Conservation (phyloP, 2,888 invertebrate species). For the Andrena haemorrhoa region DNA sequence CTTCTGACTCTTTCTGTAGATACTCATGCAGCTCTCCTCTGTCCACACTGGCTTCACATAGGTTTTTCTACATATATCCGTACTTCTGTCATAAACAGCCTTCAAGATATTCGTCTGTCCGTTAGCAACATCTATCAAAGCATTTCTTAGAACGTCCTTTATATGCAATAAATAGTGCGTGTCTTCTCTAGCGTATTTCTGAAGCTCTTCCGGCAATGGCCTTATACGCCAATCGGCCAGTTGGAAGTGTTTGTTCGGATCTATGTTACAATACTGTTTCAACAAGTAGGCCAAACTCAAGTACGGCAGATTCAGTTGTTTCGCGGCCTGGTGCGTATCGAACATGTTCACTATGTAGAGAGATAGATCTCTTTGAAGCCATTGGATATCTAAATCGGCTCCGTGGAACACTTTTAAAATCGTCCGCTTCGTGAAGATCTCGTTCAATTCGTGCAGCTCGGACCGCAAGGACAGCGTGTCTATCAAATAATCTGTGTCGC, state of each 20-base stretch:
- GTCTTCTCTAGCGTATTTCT: slow-evolving; percentile 95
- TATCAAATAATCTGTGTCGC: slow-evolving; percentile 93
- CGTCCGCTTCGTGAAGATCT: slow-evolving; percentile 94
- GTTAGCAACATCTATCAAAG: slow-evolving; percentile 89
- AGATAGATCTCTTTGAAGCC: slow-evolving; percentile 98
- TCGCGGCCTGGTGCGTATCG: slow-evolving; percentile 96
- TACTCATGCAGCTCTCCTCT: slow-evolving; percentile 90
- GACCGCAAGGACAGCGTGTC: slow-evolving; percentile 95
- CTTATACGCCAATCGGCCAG: slow-evolving; percentile 89
- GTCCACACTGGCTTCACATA: slow-evolving; percentile 92
- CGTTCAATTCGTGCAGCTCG: slow-evolving; percentile 93
- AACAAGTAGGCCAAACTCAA: slow-evolving; percentile 93
- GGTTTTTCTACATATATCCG: slow-evolving; percentile 90
- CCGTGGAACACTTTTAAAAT: slow-evolving; percentile 98
- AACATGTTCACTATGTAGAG: slow-evolving; percentile 98
- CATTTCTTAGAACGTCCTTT: slow-evolving; percentile 92
- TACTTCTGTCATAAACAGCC: slow-evolving; percentile 91
- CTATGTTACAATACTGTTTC: slow-evolving; percentile 91
- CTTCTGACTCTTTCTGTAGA: slow-evolving; percentile 92
- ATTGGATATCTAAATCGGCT: slow-evolving; percentile 93
- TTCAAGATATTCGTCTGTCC: slow-evolving; percentile 88
- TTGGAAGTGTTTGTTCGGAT: slow-evolving; percentile 96
- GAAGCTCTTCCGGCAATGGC: slow-evolving; percentile 93
- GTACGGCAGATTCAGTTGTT: slow-evolving; percentile 89
- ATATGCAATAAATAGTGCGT: slow-evolving; percentile 97